Base-by-base conservation (phyloP, 1,140 invertebrate species). In the Macrotrachela quadricornifera region DNA sequence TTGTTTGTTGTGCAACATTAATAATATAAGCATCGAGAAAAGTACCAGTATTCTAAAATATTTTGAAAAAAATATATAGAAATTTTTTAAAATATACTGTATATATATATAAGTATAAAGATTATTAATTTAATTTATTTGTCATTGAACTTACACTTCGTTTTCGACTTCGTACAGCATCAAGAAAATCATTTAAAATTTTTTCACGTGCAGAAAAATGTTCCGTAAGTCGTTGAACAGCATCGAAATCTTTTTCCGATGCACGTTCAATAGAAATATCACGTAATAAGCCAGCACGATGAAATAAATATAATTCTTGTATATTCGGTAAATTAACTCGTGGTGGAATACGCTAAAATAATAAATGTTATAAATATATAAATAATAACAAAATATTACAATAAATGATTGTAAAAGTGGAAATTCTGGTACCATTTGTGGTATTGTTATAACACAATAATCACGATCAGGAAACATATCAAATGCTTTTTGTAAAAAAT, bases 381-480 rank as follows among this genome's bases (percentile, higher is more conserved):
- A n/a, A n/a, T n/a, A n/a, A n/a, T n/a, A n/a, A n/a, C n/a, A n/a
- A n/a, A 38, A 12, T 51, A 62, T 62, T 67, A 78, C 77, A 63
- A 75, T 72, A 65, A 80, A 80, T 57, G 75, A 67, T 58, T 77
- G 70, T 12, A 80, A 63, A 1, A 79, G 65, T 1, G 75, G 72
- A 58, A 77, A 77, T 46, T 72, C 70, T 1, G 73, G 70, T 18
- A 74, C 70, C n/a, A 69, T 69, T 14, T 75, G 73, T 0, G 79
- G 79, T 1, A 79, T 60, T 12, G 76, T 74, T 38, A 80, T 69
- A 17, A 79, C 60, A 59, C 76, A 77, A 59, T 80, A 82, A 50
- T 80, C 77, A 51, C 71, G 60, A 30, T 77, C 69, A 0, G 78
- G 78, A 59, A 78, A 82, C 52, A 76, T 64, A 54, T 79, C 74